Evolutionary conservation across 1,140 invertebrate genomes (phyloP).

Genomic region (Zaprionus gabonicus): DNA sequence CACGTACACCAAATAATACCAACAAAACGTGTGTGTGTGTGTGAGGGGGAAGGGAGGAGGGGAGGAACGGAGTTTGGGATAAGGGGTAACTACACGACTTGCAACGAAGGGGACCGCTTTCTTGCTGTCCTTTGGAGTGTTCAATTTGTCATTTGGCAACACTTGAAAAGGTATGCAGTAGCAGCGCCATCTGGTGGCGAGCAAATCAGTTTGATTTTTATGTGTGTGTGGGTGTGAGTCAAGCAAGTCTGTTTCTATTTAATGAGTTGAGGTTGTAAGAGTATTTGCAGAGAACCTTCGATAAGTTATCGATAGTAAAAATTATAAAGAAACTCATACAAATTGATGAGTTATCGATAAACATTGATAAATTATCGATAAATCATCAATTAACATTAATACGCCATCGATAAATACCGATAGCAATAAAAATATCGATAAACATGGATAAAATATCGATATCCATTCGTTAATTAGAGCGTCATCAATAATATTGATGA

Average conservation of each 20-base stretch:
- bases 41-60: background rate
- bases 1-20: constrained; percentile 35
- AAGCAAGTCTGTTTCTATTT: background rate
- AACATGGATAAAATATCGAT: too few species aligned
- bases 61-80: background rate
- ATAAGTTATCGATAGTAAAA: background rate
- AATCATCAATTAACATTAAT: too few species aligned
- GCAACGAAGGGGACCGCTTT: background rate
- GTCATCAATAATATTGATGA: too few species aligned
- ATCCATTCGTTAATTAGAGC: too few species aligned
- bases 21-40: constrained; percentile 18
- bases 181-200: constrained; percentile 18
- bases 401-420: too few species aligned
- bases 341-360: background rate
- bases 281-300: background rate
- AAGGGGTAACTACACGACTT: background rate
- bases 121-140: constrained; percentile 17
- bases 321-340: too few species aligned
- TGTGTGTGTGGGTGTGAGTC: background rate
- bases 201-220: background rate
- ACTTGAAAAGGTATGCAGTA: constrained; percentile 13
- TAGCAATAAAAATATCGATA: too few species aligned
- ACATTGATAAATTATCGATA: too few species aligned
- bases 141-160: constrained; percentile 35
- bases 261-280: background rate